Evolutionary conservation across 2,113 vertebrate genomes (phyloP).

Genomic region (Ovis canadensis): DNA sequence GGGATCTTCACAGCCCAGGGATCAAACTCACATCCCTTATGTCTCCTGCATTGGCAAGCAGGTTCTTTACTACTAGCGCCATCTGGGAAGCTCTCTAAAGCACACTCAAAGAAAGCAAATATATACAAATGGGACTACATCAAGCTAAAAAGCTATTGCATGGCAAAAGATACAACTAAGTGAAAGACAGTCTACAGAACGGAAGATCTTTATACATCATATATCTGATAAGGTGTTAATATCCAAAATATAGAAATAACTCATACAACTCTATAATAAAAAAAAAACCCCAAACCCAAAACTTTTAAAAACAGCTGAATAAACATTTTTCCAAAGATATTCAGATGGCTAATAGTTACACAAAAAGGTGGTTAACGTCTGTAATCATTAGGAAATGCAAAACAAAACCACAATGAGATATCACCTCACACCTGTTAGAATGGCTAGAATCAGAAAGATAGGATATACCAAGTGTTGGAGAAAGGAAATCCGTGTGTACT

Average conservation of each 20-base stretch:
- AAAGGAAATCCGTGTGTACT: neutral
- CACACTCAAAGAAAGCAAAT: neutral
- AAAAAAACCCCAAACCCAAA: neutral
- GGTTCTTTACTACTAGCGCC: neutral
- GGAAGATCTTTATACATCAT: neutral
- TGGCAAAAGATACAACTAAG: neutral
- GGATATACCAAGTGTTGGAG: neutral
- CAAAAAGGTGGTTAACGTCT: neutral
- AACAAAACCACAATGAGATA: neutral
- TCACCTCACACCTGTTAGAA: neutral
- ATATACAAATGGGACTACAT: neutral
- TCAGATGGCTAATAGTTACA: neutral
- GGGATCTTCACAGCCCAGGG: neutral
- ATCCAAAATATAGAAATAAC: neutral
- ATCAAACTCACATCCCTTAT: neutral
- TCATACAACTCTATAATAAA: neutral
- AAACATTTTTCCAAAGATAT: neutral
- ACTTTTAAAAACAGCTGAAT: neutral
- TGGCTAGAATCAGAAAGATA: neutral
- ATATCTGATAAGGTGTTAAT: neutral
- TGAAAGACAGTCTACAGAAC: neutral
- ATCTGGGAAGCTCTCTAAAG: neutral
- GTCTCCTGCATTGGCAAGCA: neutral
- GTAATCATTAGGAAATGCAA: neutral
- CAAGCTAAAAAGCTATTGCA: neutral